Evolutionary conservation across 2,888 invertebrate genomes (phyloP), one percentile per base, ranked within the genome.

Genomic region (Dicyrtomina minuta): DNA sequence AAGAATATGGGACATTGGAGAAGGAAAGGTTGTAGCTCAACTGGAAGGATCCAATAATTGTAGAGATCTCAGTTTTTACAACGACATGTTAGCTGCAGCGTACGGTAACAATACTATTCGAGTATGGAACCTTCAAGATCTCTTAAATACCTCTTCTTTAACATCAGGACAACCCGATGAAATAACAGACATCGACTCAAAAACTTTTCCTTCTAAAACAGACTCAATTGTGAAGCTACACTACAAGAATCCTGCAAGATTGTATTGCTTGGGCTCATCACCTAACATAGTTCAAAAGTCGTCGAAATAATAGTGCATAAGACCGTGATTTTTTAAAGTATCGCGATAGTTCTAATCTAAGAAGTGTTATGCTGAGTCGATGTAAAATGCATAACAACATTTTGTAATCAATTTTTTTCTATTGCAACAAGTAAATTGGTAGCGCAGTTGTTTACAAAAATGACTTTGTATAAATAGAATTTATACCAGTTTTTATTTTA

Each of bases 1-100:
- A 17, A 85, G 87, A 81, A 84, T 91, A 22, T 91, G 90, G 90
- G 90, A 91, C 80, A 80, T 91, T 74, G 84, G 87, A 4, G 85
- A 86, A 24, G 87, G 89, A 10, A 85, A 85, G 59, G 84, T 88
- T 70, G 80, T 88, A 15, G 85, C 86, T 72, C 89, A 90, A 80
- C 84, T 89, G 70, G 59, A 67, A 55, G 67, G 64, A 20, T 26
- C 53, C 20, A 33, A 26, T 1, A 39, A 66, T 41, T 78, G 78
- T 51, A 70, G 60, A 46, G 75, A 74, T 59, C 66, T 78, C 8
- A 5, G 33, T 13, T 72, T 80, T 41, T 84, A 85, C 77, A 86
- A 87, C 72, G 83, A 84, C 46, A 81, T 86, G 72, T 81, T 92
- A 70, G 88, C 89, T 70, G 89, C 90, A 1, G 88, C 88, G 24